A percentile compares a stretch with the other conserved stretches of the same genome.
These are phyloP conservation scores for Siniperca chuatsi DNA, from an alignment of 2,113 vertebrate species.

Conservation along the genomic window DNA sequence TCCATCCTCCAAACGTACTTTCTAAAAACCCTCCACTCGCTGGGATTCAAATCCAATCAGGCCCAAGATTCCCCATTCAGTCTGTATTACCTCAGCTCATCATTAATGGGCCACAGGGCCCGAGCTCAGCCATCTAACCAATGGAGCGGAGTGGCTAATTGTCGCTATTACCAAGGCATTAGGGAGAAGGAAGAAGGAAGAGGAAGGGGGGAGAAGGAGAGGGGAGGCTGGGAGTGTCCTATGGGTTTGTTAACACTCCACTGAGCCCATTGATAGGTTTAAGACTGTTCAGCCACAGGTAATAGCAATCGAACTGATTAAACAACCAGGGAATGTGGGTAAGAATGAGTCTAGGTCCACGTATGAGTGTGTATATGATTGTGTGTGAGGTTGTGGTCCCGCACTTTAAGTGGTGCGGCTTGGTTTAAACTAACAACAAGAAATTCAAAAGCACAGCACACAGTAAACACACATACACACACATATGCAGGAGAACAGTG, in stretches of 20 bases:
- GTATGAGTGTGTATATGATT: neutral
- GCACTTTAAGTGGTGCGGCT: neutral
- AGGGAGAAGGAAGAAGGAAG: conserved; percentile 5
- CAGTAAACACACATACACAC: conserved; percentile 1
- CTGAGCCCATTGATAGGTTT: conserved; percentile 52
- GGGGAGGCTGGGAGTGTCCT: conserved; percentile 3
- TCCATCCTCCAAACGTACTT: neutral
- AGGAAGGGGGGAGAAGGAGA: neutral
- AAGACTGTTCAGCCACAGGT: conserved; percentile 44
- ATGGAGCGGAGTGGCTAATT: conserved; percentile 65
- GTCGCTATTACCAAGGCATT: conserved; percentile 64
- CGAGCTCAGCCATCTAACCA: conserved; percentile 46
- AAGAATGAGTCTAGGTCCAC: neutral
- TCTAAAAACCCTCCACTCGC: conserved; percentile 29
- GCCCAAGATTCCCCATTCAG: conserved; percentile 30
- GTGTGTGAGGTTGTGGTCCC: neutral
- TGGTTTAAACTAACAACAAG: neutral
- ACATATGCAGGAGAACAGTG: neutral
- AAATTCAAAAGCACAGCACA: neutral
- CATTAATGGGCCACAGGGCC: conserved; percentile 57
- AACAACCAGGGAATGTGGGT: conserved; percentile 5
- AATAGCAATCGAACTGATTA: conserved; percentile 43
- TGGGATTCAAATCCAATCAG: conserved; percentile 57
- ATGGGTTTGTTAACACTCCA: conserved; percentile 59
- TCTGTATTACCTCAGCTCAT: conserved; percentile 36